Percentiles rank a stretch among this genome's conserved stretches.
Conservation (phyloP, 2,113 vertebrate species). For the Thinocorus orbignyianus region DNA sequence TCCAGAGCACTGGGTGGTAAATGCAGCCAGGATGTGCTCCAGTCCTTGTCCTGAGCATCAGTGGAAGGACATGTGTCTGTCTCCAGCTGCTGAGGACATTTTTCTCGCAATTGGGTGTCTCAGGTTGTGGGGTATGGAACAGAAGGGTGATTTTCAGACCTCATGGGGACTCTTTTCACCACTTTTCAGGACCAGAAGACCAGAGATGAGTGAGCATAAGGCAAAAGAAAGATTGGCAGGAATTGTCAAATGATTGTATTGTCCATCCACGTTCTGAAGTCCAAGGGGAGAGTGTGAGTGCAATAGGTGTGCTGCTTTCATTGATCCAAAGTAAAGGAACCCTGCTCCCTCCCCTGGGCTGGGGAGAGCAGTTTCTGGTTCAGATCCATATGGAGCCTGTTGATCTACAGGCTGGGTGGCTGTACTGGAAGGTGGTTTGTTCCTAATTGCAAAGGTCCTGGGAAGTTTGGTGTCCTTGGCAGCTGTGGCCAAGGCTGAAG, state of each 20-base stretch:
- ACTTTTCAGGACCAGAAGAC: not conserved
- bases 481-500: not conserved
- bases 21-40: not conserved
- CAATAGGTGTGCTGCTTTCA: not conserved
- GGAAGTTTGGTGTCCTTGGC: not conserved
- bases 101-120: not conserved
- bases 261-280: not conserved
- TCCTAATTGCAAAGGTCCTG: not conserved
- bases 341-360: not conserved
- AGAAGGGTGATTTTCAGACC: not conserved
- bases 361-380: not conserved
- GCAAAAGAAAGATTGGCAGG: not conserved
- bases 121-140: not conserved
- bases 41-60: not conserved
- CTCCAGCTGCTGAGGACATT: not conserved
- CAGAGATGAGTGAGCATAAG: not conserved
- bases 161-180: not conserved
- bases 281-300: not conserved
- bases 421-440: not conserved
- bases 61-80: fast-evolving
- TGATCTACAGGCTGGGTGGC: not conserved
- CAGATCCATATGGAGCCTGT: not conserved
- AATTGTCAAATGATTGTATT: not conserved
- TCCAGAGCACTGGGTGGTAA: not conserved
- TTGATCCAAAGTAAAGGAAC: not conserved